Conservation (phyloP, 2,797 vertebrate genomes). For the Gephyroberyx darwinii region DNA sequence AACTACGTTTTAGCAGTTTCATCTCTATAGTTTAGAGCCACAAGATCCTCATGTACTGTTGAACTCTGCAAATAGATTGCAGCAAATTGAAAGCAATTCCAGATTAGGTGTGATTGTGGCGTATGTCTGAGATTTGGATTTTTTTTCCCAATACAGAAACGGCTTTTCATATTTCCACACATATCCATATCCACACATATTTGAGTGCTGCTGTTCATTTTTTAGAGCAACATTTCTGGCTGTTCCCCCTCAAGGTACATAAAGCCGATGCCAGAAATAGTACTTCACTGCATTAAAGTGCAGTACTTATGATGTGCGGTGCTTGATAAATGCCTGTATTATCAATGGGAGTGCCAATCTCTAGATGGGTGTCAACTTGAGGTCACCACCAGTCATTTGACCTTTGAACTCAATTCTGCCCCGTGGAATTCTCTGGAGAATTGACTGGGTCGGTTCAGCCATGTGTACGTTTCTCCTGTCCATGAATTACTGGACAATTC, state of each 20-base stretch:
- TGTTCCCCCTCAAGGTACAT: neutral
- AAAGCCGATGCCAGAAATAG: neutral
- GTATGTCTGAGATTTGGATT: neutral
- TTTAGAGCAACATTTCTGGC: neutral
- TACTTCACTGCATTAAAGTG: slow-evolving; percentile 18
- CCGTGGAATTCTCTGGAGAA: slow-evolving; percentile 32
- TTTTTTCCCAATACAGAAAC: neutral
- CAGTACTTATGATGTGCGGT: neutral
- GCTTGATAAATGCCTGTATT: slow-evolving; percentile 39
- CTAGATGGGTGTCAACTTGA: slow-evolving; percentile 58
- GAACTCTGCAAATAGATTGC: too few species aligned
- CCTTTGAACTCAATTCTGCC: slow-evolving; percentile 57
- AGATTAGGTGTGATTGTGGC: too few species aligned
- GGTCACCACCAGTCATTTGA: slow-evolving; percentile 66
- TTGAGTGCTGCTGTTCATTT: neutral
- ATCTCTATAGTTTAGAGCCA: too few species aligned
- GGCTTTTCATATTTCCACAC: neutral
- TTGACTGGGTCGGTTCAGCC: slow-evolving; percentile 25
- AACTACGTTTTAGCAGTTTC: too few species aligned
- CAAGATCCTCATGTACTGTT: too few species aligned
- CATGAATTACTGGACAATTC: slow-evolving; percentile 59
- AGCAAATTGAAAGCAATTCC: too few species aligned
- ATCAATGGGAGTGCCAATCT: slow-evolving; percentile 48
- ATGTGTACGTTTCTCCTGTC: slow-evolving; percentile 44
- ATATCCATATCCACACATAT: neutral